Evolutionary conservation across 2,888 invertebrate genomes (phyloP).

Genomic region (Leucoma salicis): DNA sequence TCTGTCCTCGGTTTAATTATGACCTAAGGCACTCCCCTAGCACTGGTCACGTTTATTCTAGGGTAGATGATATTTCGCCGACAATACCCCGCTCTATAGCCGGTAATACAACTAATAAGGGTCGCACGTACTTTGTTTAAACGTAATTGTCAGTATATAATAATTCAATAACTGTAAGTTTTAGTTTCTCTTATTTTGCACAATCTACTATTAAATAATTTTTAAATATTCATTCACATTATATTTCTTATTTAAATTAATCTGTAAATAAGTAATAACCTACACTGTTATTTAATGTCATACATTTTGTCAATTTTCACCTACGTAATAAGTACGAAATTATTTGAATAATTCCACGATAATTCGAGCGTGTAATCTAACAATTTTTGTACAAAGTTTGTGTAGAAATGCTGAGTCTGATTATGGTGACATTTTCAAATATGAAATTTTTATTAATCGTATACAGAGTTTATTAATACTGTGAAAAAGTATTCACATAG

Average conservation of each 20-base stretch:
- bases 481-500: slow-evolving; percentile 49
- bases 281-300: slow-evolving; percentile 36
- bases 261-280: slow-evolving; percentile 49
- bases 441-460: slow-evolving; percentile 48
- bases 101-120: slow-evolving; percentile 60
- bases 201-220: no score
- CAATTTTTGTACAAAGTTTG: slow-evolving; percentile 70
- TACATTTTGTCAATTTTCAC: slow-evolving; percentile 69
- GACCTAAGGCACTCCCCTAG: slow-evolving; percentile 78
- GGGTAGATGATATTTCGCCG: slow-evolving; percentile 77
- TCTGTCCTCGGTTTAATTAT: slow-evolving; percentile 80
- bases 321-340: slow-evolving; percentile 66
- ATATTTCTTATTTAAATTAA: slow-evolving; percentile 34
- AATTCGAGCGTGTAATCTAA: slow-evolving; percentile 51
- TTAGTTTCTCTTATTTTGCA: slow-evolving; percentile 36
- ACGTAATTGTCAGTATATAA: slow-evolving; percentile 32
- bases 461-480: slow-evolving; percentile 51
- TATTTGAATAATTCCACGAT: slow-evolving; percentile 36
- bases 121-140: slow-evolving; percentile 77
- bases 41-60: slow-evolving; percentile 78
- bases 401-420: slow-evolving; percentile 73
- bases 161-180: slow-evolving; percentile 28
- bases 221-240: slow-evolving; percentile 35
- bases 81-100: slow-evolving; percentile 66
- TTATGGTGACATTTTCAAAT: slow-evolving; percentile 59